Percentiles rank a stretch among this genome's conserved stretches.
phyloP scores from a whole-genome alignment of 2,888 invertebrate genomes.

The Helicoverpa assulta region DNA sequence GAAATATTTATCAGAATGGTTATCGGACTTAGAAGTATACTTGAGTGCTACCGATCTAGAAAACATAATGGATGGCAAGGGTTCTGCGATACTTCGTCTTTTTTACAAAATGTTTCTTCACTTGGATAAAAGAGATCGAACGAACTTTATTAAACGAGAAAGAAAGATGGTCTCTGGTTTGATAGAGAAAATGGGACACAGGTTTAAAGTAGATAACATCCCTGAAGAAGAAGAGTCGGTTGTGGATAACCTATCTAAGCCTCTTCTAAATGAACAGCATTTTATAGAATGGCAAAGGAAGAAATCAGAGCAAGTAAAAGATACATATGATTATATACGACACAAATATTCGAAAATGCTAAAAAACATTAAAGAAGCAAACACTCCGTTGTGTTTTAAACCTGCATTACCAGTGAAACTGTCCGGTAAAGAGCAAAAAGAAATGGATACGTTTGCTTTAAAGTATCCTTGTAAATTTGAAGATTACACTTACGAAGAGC shows the following conservation, averaged over 20 bases:
- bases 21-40: conserved; percentile 85
- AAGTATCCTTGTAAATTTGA: conserved; percentile 79
- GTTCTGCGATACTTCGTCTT: conserved; percentile 87
- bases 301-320: conserved; percentile 83
- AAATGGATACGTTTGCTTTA: conserved; percentile 79
- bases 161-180: conserved; percentile 81
- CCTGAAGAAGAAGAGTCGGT: conserved; percentile 75
- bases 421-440: conserved; percentile 71
- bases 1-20: conserved; percentile 87
- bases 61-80: conserved; percentile 86
- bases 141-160: conserved; percentile 88
- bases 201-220: conserved; percentile 80
- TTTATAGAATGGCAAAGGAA: conserved; percentile 91
- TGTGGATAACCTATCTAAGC: conserved; percentile 82
- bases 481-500: conserved; percentile 83
- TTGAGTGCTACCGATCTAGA: conserved; percentile 83
- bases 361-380: conserved; percentile 75
- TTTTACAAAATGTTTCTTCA: conserved; percentile 91
- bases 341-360: conserved; percentile 83
- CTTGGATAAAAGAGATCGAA: conserved; percentile 90
- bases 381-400: conserved; percentile 65
- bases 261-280: conserved; percentile 84
- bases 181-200: conserved; percentile 79
- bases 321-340: conserved; percentile 81
- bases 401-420: conserved; percentile 59